Conservation (phyloP, 2,797 vertebrate species). For the Spheniscus humboldti region DNA sequence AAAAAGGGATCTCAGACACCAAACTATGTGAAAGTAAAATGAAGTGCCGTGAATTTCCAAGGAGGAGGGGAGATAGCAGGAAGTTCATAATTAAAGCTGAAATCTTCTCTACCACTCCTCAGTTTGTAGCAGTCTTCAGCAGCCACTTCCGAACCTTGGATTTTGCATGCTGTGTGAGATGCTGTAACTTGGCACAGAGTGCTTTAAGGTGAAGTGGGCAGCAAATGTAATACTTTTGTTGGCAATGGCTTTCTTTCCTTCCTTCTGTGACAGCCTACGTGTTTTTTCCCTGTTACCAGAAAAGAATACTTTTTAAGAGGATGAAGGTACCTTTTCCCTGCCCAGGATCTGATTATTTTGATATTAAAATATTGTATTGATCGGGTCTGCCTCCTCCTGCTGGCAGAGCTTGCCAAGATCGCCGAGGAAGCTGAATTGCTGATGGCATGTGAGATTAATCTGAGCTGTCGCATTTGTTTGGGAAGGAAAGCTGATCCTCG, state of each 20-base stretch:
- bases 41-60: conserved; percentile 37
- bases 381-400: neutral
- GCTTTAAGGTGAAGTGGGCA: neutral
- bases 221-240: neutral
- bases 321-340: neutral
- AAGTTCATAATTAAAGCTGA: conserved; percentile 36
- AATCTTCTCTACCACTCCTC: neutral
- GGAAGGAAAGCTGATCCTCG: neutral
- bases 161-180: neutral
- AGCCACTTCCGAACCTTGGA: neutral
- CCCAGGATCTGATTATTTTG: neutral
- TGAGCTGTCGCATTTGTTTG: neutral
- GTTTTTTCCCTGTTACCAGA: neutral
- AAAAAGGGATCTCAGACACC: conserved; percentile 45
- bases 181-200: neutral
- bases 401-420: neutral
- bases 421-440: neutral
- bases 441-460: neutral
- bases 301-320: neutral
- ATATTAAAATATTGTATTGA: neutral
- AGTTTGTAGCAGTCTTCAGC: neutral
- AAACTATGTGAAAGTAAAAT: conserved; percentile 25
- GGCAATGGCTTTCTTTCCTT: neutral
- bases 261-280: neutral
- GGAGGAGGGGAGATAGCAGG: neutral